phyloP scores from a whole-genome alignment of 2,113 vertebrate species.

The Beaufortia kweichowensis region DNA sequence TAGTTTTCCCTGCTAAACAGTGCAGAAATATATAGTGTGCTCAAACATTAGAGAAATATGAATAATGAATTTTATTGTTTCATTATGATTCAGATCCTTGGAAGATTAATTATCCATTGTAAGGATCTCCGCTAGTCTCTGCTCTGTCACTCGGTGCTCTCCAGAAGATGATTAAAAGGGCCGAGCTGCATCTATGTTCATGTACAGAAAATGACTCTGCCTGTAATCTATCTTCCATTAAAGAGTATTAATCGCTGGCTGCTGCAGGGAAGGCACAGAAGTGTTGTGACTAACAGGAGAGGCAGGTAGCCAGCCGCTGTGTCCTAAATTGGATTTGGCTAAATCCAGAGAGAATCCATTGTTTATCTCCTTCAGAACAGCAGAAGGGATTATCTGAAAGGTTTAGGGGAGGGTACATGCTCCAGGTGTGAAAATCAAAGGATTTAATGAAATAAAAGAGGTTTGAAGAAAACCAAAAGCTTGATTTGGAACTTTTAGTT shows the following conservation, averaged over 20 bases:
- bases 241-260: constrained; percentile 53
- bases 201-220: constrained; percentile 39
- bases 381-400: constrained; percentile 22
- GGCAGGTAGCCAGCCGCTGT: constrained; percentile 31
- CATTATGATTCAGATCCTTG: neutral
- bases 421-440: constrained; percentile 14
- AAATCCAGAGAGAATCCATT: constrained; percentile 49
- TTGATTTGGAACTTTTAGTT: constrained; percentile 24
- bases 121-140: constrained; percentile 1
- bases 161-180: constrained; percentile 23
- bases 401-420: neutral
- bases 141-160: neutral
- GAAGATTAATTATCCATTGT: neutral
- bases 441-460: constrained; percentile 21
- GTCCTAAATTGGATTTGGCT: constrained; percentile 57
- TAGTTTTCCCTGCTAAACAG: neutral
- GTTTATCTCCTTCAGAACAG: constrained; percentile 47
- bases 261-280: constrained; percentile 4
- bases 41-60: neutral
- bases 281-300: neutral
- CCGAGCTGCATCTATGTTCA: constrained; percentile 23
- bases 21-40: neutral
- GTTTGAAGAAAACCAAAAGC: neutral
- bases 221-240: constrained; percentile 50
- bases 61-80: constrained; percentile 4